phyloP scores from a whole-genome alignment of 2,888 invertebrate species.

The Nezara viridula region DNA sequence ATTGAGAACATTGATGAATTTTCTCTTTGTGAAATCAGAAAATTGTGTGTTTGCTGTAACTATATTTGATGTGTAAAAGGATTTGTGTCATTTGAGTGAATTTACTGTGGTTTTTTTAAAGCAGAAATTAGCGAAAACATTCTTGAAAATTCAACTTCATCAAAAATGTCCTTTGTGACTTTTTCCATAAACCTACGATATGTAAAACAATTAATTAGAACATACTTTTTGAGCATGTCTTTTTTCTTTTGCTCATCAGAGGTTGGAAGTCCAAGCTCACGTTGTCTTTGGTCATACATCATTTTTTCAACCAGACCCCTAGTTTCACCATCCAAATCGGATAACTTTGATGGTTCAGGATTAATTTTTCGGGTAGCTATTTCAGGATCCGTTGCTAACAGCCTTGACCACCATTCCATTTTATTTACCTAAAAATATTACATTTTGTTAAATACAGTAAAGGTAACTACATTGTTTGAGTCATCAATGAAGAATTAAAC shows the following conservation, averaged over 20 bases:
- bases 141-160: too few species aligned
- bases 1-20: too few species aligned
- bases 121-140: too few species aligned
- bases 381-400: slow-evolving; percentile 93
- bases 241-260: slow-evolving; percentile 98
- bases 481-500: neutral
- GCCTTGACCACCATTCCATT: slow-evolving; percentile 98
- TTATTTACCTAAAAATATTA: slow-evolving; percentile 84
- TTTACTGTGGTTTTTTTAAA: too few species aligned
- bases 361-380: slow-evolving; percentile 98
- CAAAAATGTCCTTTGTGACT: too few species aligned
- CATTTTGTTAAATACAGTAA: neutral
- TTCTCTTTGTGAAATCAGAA: too few species aligned
- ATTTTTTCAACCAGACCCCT: slow-evolving; percentile 98
- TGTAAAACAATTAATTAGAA: slow-evolving; percentile 58
- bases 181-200: too few species aligned
- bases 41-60: too few species aligned
- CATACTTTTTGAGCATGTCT: slow-evolving; percentile 93
- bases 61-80: too few species aligned
- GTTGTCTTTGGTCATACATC: slow-evolving; percentile 99
- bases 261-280: slow-evolving; percentile 94
- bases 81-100: too few species aligned
- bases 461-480: neutral
- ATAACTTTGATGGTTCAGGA: slow-evolving; percentile 97
- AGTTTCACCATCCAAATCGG: slow-evolving; percentile 98